These are phyloP conservation scores for Vimba vimba DNA, from an alignment of 2,113 vertebrate species.

Conservation along the genomic window DNA sequence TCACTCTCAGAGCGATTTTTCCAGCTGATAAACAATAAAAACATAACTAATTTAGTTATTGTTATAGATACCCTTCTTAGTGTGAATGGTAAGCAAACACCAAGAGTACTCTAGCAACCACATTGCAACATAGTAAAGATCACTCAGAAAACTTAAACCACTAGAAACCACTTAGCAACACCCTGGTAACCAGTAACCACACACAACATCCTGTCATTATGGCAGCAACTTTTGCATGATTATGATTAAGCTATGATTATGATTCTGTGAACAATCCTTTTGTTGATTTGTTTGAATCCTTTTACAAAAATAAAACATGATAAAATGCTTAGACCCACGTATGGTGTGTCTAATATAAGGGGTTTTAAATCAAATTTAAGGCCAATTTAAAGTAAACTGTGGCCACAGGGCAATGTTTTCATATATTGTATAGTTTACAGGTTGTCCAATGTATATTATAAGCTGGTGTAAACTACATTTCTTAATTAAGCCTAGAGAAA, in stretches of 20 bases:
- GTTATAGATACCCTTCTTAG: no score
- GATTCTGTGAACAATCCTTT: neutral
- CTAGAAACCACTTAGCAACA: no score
- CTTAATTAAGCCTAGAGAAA: conserved; percentile 17
- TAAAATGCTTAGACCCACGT: neutral
- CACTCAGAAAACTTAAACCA: no score
- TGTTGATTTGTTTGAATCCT: neutral
- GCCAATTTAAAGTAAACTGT: neutral
- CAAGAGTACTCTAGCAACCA: no score
- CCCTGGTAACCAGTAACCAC: no score
- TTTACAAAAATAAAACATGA: neutral
- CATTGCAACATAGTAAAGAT: neutral
- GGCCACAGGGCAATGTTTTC: neutral
- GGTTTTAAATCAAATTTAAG: neutral
- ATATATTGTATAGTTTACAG: neutral
- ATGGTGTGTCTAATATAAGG: neutral
- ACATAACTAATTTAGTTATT: no score
- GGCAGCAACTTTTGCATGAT: no score
- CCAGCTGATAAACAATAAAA: no score
- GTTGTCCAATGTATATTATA: conserved; percentile 1
- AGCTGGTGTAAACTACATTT: neutral
- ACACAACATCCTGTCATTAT: no score
- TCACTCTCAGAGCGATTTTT: no score
- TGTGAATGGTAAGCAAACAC: no score
- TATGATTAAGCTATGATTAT: neutral